Evolutionary conservation across 2,113 vertebrate species (phyloP), one percentile per base, ranked within the genome.

Genomic region (Todiramphus saurophagus): DNA sequence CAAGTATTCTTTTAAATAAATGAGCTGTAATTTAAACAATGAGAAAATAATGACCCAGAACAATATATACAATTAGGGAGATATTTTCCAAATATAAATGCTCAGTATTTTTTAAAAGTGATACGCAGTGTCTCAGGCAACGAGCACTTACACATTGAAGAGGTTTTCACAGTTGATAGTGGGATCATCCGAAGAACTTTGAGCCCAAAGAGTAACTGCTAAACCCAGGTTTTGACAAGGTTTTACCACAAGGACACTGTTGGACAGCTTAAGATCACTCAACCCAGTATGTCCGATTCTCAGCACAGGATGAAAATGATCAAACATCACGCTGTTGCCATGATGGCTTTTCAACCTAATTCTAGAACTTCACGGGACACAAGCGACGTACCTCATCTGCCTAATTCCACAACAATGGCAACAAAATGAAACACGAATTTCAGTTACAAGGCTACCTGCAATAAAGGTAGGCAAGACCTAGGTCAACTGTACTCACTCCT

Each of bases 1-100:
- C 97, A 98, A 97, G 95, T 96, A 97, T 97, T 97, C 97, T 95
- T 97, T 98, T 98, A 97, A 98, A 98, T 96, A 98, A 97, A 98
- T 98, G 98, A 96, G 89, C 80, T 96, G 97, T 96, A 98, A 98
- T 98, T 98, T 98, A 98, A 98, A 97, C 96, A 97, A 98, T 94
- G 97, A 94, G 92, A 97, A 95, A 96, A 96, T 96, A 94, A 97
- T 90, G 79, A 90, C 66, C 90, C 77, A 89, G 91, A 96, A 93
- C 93, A 96, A 94, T 97, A 94, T 96, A 97, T 89, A 94, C 96
- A 98, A 96, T 97, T 97, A 98, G 76, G 77, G 56, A 96, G 92
- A 93, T 87, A 92, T 96, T 96, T 96, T 94, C 93, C 58, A 96
- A 95, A 96, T 87, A 96, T 59, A 93, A 97, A 90, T 92, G 60